Conservation (phyloP, 1,140 invertebrate species). For the Portunus trituberculatus region DNA sequence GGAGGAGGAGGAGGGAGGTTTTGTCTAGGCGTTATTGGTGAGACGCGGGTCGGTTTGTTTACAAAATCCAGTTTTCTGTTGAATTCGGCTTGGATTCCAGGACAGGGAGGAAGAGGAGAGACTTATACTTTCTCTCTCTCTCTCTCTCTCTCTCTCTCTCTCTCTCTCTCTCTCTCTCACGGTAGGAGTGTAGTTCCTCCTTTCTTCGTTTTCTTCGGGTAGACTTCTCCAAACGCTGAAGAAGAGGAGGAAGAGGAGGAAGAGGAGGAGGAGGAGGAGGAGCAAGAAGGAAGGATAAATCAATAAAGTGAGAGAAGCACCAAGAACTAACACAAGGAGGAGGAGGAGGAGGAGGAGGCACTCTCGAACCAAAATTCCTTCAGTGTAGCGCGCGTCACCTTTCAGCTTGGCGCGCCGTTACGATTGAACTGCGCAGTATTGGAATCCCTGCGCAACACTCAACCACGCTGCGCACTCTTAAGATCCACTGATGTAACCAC, state of each 20-base stretch:
- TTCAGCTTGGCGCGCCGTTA: background rate
- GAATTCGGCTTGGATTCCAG: background rate
- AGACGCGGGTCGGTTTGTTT: slow-evolving; percentile 53
- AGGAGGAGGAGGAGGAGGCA: background rate
- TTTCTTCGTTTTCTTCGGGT: no score
- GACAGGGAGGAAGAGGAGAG: background rate
- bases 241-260: no score
- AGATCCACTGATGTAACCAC: background rate
- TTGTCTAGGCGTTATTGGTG: slow-evolving; percentile 47
- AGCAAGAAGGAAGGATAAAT: background rate
- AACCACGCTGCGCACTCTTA: background rate
- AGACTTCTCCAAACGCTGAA: no score
- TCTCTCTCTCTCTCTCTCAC: no score
- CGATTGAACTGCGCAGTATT: background rate
- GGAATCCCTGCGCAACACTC: background rate
- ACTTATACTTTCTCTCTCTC: background rate
- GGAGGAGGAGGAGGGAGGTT: slow-evolving; percentile 32
- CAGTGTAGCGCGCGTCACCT: slow-evolving; percentile 30
- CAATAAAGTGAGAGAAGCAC: background rate
- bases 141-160: no score
- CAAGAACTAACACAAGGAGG: background rate
- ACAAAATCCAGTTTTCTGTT: slow-evolving; percentile 57
- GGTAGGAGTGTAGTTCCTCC: no score
- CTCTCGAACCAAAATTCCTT: slow-evolving; percentile 44
- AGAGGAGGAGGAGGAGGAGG: background rate